These are phyloP conservation scores for Paralvinella palmiformis DNA, from an alignment of 1,140 invertebrate species.

Conservation along the genomic window DNA sequence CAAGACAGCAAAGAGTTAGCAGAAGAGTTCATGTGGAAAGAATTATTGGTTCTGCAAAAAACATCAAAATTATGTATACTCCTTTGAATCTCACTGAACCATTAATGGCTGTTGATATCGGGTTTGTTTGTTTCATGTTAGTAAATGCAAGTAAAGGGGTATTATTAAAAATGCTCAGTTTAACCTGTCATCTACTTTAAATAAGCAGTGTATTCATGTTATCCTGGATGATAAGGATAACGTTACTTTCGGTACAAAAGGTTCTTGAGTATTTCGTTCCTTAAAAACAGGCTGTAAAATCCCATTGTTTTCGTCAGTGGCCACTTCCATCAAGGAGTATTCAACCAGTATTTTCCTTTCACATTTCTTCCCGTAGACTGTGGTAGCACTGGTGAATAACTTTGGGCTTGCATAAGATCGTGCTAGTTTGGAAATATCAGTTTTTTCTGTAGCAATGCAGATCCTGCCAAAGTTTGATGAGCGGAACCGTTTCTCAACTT, in stretches of 20 bases:
- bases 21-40: conserved; percentile 12
- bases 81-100: conserved; percentile 11
- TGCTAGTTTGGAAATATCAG: conserved; percentile 21
- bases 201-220: background rate
- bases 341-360: conserved; percentile 17
- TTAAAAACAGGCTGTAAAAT: conserved; percentile 1
- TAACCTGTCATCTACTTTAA: background rate
- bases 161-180: conserved; percentile 13
- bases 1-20: background rate
- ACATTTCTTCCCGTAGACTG: conserved; percentile 21
- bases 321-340: conserved; percentile 9
- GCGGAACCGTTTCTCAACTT: conserved; percentile 19
- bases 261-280: background rate
- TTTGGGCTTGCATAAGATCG: background rate
- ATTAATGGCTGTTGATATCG: conserved; percentile 15
- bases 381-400: conserved; percentile 9
- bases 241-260: background rate
- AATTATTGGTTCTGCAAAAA: conserved; percentile 11
- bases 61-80: conserved; percentile 11
- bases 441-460: conserved; percentile 23
- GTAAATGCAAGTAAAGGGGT: conserved; percentile 22
- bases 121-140: conserved; percentile 21
- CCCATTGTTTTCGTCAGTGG: conserved; percentile 17
- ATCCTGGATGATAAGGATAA: background rate
- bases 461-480: conserved; percentile 28